Percentiles rank a stretch among this genome's conserved stretches.
Conservation (phyloP, 2,797 vertebrate genomes). For the Smutsia gigantea region DNA sequence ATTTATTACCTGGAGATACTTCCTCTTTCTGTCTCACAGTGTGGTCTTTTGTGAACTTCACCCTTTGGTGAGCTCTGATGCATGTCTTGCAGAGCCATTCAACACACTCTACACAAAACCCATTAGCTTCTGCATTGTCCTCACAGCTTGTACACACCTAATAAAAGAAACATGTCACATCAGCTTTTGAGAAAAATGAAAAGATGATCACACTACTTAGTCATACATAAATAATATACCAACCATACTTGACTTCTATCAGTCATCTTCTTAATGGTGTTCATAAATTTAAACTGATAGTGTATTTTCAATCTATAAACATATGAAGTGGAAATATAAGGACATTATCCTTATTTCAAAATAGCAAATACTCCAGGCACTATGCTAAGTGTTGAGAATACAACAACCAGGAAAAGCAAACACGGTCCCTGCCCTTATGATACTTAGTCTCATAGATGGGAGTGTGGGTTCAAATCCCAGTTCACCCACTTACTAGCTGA, state of each 20-base stretch:
- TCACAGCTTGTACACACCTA: conserved; percentile 99
- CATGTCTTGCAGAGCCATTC: conserved; percentile 99
- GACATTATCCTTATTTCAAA: not conserved
- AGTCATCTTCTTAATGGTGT: not conserved
- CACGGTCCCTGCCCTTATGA: not conserved
- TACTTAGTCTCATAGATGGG: not conserved
- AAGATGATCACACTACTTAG: not conserved
- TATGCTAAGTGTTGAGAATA: not conserved
- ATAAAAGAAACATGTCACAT: not conserved
- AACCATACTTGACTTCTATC: not conserved
- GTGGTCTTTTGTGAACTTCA: conserved; percentile 99
- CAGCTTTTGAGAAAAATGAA: conserved; percentile 64
- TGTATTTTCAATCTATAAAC: conserved; percentile 12
- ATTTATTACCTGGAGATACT: conserved; percentile 94
- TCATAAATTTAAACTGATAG: conserved; percentile 33
- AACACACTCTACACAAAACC: conserved; percentile 98
- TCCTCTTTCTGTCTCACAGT: conserved; percentile 98
- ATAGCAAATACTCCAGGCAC: not conserved
- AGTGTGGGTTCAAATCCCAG: not conserved
- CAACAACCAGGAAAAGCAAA: not conserved
- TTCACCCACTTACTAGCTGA: not conserved
- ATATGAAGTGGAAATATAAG: not conserved
- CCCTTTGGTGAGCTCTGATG: conserved; percentile 97
- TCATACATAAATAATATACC: not conserved
- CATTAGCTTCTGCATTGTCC: conserved; percentile 97